Evolutionary conservation across 1,140 invertebrate genomes (phyloP), one percentile per base, ranked within the genome.

Genomic region (Drosophila murphyi): DNA sequence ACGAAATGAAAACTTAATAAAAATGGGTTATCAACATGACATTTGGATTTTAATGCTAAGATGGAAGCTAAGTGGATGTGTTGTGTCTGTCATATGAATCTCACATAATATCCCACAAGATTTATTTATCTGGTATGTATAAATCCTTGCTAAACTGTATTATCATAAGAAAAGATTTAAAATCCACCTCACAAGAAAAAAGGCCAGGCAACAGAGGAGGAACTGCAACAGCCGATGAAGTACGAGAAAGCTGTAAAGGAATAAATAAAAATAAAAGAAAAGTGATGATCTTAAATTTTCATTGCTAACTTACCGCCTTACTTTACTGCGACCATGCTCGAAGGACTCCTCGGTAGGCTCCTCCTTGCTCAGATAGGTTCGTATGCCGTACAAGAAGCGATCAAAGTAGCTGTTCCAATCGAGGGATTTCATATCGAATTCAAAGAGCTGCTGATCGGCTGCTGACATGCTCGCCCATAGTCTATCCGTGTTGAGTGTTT

Each of bases 361-460:
- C 51, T 97, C 96, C 59, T 96, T 96, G 1, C 95, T 91, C 6
- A 97, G 68, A 81, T 95, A 96, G 3, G 94, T 92, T 41, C 96
- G 93, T 31, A 96, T 91, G 32, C 96, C 96, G 76, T 92, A 85
- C 2, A 95, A 92, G 67, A 95, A 94, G 20, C 91, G 91, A 5
- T 92, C 77, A 3, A 95, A 93, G 78, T 95, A 95, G 5, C 93
- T 82, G 0, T 93, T 78, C 96, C 96, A 97, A 55, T 95, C 93
- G 48, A 97, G 91, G 2, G 94, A 92, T 0, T 90, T 90, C 67
- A 97, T 94, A 76, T 95, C 95, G 81, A 96, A 96, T 5, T 93
- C 93, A 83, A 96, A 97, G 0, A 95, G 82, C 2, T 92, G 82
- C 57, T 93, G 93, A 81, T 97, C 97, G 32, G 93, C 88, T 0